Base-by-base conservation (phyloP, 30 jellyfish, hydroid and myxozoan genomes). In the Aurelia aurita region DNA sequence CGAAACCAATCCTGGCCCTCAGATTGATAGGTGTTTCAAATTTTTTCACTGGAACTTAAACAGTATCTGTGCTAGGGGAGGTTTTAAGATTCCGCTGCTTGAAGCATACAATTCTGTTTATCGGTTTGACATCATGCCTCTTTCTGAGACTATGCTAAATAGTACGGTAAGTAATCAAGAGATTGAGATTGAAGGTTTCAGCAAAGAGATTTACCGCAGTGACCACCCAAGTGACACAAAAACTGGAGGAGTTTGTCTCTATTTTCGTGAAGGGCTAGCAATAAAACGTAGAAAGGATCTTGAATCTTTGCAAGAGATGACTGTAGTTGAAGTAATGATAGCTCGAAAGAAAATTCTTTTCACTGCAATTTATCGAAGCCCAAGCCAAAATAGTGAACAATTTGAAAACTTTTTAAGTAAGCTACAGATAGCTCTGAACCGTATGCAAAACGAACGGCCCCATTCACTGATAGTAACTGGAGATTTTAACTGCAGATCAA, bases 401-500 rank as follows among this genome's bases (percentile, higher is more conserved):
- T 63, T 63, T 15, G 75, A 63, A 22, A 29, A 29, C 2, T 63
- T 63, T 63, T 2, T 63, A 22, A 45, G 34, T 1, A 46, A 45
- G 2, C 49, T 72, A 55, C 84, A 72, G 49, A 34, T 22, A 29
- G 70, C 58, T 45, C 27, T 72, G 44, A 45, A 72, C 49, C 54
- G 49, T 21, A 53, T 72, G 68, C 54, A 72, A 72, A 55, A 20
- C 43, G 84, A 72, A 72, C 1, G 49, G 5, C 84, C 84, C 27
- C 84, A 72, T 72, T 44, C 44, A 32, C 43, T 72, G 84, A 72
- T 72, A 44, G 11, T 72, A 72, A 72, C 70, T 21, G 84, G 84
- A 22, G 84, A 72, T 39, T 45, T 72, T 55, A 72, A 72, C 58
- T 72, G 84, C 84, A 72, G 84, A 72, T 72, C 84, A 16, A 19